phyloP scores from a whole-genome alignment of 2,113 vertebrate species.

The Neogobius melanostomus region DNA sequence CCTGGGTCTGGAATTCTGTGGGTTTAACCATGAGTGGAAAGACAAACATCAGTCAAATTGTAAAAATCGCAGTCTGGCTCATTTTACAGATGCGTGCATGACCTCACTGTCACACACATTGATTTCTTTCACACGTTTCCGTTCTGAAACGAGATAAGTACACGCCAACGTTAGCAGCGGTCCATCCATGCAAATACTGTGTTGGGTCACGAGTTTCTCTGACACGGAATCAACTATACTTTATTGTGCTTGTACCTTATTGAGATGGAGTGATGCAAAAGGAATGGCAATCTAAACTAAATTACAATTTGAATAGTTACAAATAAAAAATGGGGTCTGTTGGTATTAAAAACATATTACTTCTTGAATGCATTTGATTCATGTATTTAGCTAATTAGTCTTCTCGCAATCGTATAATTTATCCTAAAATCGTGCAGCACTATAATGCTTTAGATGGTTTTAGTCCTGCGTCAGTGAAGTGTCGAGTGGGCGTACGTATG shows the following conservation, averaged over 20 bases:
- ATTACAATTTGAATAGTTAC: no score
- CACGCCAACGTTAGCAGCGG: slow-evolving; percentile 16
- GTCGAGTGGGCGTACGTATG: slow-evolving; percentile 12
- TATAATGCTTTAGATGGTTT: not conserved
- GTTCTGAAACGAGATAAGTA: slow-evolving; percentile 18
- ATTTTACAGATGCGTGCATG: slow-evolving; percentile 31
- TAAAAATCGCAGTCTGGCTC: slow-evolving; percentile 18
- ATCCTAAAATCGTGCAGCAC: no score
- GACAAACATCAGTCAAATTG: slow-evolving; percentile 30
- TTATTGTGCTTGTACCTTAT: no score
- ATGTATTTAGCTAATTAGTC: no score
- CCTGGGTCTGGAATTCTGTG: slow-evolving; percentile 58
- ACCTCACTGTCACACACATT: slow-evolving; percentile 11
- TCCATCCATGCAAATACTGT: slow-evolving; percentile 4
- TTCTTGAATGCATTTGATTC: no score
- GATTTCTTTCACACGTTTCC: slow-evolving; percentile 46
- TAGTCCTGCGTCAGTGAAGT: slow-evolving; percentile 32
- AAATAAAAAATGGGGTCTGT: no score
- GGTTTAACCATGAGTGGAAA: slow-evolving; percentile 46
- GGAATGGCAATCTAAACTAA: no score
- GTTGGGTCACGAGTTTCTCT: slow-evolving; percentile 7
- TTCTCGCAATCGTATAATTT: no score
- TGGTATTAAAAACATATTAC: no score
- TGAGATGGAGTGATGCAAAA: no score
- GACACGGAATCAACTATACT: not conserved